Base-by-base conservation (phyloP, 2,797 vertebrate genomes). In the Chaetophractus vellerosus region DNA sequence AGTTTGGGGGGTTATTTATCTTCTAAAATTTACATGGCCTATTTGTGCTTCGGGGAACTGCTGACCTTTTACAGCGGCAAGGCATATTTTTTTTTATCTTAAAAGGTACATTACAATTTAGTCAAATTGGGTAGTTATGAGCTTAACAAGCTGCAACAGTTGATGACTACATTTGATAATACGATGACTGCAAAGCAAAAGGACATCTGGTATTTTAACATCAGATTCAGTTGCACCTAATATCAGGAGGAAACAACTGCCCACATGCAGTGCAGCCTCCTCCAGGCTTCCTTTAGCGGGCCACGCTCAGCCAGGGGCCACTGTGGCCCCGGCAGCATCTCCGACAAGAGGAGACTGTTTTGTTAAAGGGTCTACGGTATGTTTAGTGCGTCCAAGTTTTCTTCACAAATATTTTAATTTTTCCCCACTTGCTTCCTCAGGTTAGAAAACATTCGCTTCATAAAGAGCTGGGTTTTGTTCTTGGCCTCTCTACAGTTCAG, bases 21-120 rank as follows among this genome's bases (percentile, higher is more conserved):
- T 85, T 97, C 82, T 85, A 52, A 76, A 82, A 86, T 72, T 88
- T 90, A 96, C 23, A 81, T 24, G 75, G 57, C n/a, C 41, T 12
- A 6, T n/a, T 71, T 91, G 15, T 81, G 76, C 59, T 78, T 36
- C 48, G 82, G 5, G 66, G 95, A 92, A 50, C 18, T 57, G 93
- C 64, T 19, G 23, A 92, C 81, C 64, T 96, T 68, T 97, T 94
- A 81, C 85, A 97, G 89, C 24, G 83, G 26, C 45, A 38, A 63
- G 75, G 52, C 31, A 69, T 50, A 81, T 75, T 26, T 64, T 84
- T 50, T 94, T 88, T 92, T 52, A 88, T 91, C 78, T 87, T 71
- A 96, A 94, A 94, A 90, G 41, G 19, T 69, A 83, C 36, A 63
- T 76, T 93, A 57, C 31, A 91, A 71, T 87, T 93, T 79, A 89